phyloP scores from a whole-genome alignment of 2,888 invertebrate species.

The Oxyteleia sp. region DNA sequence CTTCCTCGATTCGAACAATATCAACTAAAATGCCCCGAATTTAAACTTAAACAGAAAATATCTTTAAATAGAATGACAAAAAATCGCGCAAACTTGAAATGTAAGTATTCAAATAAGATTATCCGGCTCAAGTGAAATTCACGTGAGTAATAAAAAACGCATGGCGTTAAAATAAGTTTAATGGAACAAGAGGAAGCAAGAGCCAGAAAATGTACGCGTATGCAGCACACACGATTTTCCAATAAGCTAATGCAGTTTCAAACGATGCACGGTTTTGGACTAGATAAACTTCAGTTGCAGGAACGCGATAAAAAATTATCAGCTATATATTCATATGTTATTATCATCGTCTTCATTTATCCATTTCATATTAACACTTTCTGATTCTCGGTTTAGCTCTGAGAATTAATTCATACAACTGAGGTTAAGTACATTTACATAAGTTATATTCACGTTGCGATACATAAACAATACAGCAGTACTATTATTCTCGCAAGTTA shows the following conservation, averaged over 20 bases:
- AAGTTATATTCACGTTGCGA: constrained; percentile 5
- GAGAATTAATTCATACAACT: constrained; percentile 27
- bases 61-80: background rate
- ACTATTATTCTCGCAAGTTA: background rate
- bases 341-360: background rate
- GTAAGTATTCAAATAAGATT: constrained; percentile 43
- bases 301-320: constrained; percentile 16
- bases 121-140: constrained; percentile 39
- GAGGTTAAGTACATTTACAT: constrained; percentile 8
- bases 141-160: constrained; percentile 49
- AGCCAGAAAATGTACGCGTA: constrained; percentile 43
- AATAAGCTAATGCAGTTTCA: constrained; percentile 66
- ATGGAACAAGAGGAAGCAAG: constrained; percentile 48
- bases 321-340: constrained; percentile 23
- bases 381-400: constrained; percentile 21
- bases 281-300: constrained; percentile 39
- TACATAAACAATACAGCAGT: too few species aligned
- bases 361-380: constrained; percentile 7
- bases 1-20: too few species aligned
- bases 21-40: too few species aligned
- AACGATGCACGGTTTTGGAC: constrained; percentile 47
- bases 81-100: constrained; percentile 22
- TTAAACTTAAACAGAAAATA: too few species aligned
- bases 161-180: constrained; percentile 55
- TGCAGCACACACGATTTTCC: constrained; percentile 65